A percentile compares a stretch with the other conserved stretches of the same genome.
These are phyloP conservation scores for Cecidostiba fungosa DNA, from an alignment of 2,888 invertebrate species.

Conservation along the genomic window DNA sequence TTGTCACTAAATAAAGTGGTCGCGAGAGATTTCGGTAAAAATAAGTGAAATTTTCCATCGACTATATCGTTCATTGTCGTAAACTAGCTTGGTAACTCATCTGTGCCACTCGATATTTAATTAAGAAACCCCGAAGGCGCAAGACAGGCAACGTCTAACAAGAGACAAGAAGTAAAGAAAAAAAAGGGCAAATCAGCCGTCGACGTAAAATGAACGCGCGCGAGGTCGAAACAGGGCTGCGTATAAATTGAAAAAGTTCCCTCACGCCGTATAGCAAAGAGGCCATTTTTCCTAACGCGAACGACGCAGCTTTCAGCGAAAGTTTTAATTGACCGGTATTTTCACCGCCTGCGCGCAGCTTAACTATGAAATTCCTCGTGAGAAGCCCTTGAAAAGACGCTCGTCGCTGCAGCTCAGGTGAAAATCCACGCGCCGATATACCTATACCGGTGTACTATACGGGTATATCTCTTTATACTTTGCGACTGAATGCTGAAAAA, in stretches of 20 bases:
- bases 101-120: slow-evolving; percentile 28
- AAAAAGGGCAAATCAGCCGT: background rate
- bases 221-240: slow-evolving; percentile 47
- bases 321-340: slow-evolving; percentile 62
- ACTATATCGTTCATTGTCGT: slow-evolving; percentile 7
- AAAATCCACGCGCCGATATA: slow-evolving; percentile 6
- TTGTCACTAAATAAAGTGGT: background rate
- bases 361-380: slow-evolving; percentile 42
- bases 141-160: background rate
- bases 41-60: background rate
- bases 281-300: slow-evolving; percentile 21
- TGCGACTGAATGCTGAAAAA: background rate
- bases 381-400: slow-evolving; percentile 31
- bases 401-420: too few relatives aligned
- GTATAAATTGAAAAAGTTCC: slow-evolving; percentile 63
- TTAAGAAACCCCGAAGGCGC: slow-evolving; percentile 11
- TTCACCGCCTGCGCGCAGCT: slow-evolving; percentile 15
- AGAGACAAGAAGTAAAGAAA: background rate
- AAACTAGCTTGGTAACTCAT: slow-evolving; percentile 11
- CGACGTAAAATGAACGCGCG: slow-evolving; percentile 3
- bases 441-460: background rate
- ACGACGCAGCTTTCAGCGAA: slow-evolving; percentile 20
- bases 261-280: slow-evolving; percentile 13
- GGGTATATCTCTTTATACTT: background rate
- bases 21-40: background rate